These are phyloP conservation scores for Lasioglossum marginatum DNA, from an alignment of 2,888 invertebrate species.

Conservation along the genomic window DNA sequence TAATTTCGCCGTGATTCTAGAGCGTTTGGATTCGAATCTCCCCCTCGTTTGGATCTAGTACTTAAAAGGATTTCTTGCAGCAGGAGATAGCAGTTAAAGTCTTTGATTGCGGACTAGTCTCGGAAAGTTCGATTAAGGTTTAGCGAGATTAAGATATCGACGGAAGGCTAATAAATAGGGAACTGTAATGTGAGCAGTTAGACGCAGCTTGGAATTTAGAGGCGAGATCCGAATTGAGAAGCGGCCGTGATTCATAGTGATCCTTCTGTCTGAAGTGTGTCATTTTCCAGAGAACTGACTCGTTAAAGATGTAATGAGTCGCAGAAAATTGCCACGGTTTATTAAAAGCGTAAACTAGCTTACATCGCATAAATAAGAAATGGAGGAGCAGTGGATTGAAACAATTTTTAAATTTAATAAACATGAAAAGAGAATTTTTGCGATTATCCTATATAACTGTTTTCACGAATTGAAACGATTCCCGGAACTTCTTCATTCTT, in stretches of 20 bases:
- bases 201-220: neutral
- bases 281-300: too few species aligned
- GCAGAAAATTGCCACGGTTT: too few species aligned
- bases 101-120: neutral
- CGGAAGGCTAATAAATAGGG: neutral
- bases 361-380: too few species aligned
- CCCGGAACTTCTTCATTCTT: neutral
- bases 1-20: neutral
- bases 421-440: neutral
- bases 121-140: neutral
- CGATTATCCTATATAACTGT: neutral
- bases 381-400: too few species aligned
- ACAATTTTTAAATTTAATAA: too few species aligned
- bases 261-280: neutral
- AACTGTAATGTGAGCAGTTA: neutral
- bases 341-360: too few species aligned
- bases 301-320: too few species aligned
- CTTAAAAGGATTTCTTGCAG: constrained; percentile 5
- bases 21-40: neutral
- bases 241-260: neutral
- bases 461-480: neutral
- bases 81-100: neutral
- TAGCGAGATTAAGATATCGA: neutral
- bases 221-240: neutral
- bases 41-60: neutral